Evolutionary conservation across 2,888 invertebrate species (phyloP).

Genomic region (Caradrina clavipalpis): DNA sequence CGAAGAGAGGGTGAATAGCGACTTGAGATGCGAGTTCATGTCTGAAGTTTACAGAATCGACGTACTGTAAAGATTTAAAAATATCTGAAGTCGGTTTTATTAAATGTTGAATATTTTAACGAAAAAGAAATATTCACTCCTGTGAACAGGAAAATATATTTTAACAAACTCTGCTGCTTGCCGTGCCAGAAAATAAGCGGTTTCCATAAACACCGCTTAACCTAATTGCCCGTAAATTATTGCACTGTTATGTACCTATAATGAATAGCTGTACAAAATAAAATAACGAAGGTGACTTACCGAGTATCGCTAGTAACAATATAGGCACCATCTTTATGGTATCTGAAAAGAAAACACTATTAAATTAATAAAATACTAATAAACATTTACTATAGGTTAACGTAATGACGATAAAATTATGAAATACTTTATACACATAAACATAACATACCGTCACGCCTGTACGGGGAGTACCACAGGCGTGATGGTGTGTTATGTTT

Average conservation of each 20-base stretch:
- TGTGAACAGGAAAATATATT: slow-evolving; percentile 19
- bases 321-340: neutral
- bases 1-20: too few species aligned
- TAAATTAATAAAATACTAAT: neutral
- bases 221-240: slow-evolving; percentile 46
- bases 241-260: slow-evolving; percentile 22
- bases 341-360: neutral
- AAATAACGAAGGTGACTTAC: neutral
- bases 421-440: too few species aligned
- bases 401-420: too few species aligned
- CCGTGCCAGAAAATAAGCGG: slow-evolving; percentile 37
- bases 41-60: too few species aligned
- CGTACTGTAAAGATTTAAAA: neutral
- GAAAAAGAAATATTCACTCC: slow-evolving; percentile 10
- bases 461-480: too few species aligned
- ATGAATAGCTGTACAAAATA: slow-evolving; percentile 15
- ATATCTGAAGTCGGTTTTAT: neutral
- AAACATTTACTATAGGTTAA: too few species aligned
- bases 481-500: too few species aligned
- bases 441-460: too few species aligned
- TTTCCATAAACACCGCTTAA: slow-evolving; percentile 34
- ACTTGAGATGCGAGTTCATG: too few species aligned
- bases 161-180: slow-evolving; percentile 11
- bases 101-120: neutral
- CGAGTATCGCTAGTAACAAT: neutral